These are phyloP conservation scores for Pandion haliaetus DNA, from an alignment of 2,113 vertebrate genomes.

Conservation along the genomic window DNA sequence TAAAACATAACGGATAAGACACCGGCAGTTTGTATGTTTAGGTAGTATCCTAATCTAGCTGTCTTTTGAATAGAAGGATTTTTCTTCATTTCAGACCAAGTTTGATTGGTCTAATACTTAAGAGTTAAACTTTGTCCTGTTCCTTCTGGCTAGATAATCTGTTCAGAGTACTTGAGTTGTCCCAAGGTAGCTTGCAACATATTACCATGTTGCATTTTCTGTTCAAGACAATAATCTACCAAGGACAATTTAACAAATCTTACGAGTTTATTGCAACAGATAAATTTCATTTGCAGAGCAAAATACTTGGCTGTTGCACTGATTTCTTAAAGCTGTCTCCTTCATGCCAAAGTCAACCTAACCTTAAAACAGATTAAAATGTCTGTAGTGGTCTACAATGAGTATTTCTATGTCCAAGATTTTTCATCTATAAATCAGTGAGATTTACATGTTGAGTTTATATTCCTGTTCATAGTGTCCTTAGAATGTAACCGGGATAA, in stretches of 20 bases:
- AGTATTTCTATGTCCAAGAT: neutral
- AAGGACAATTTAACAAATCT: neutral
- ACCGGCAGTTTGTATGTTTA: neutral
- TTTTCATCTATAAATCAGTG: constrained; percentile 1
- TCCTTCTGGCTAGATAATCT: neutral
- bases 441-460: constrained; percentile 5
- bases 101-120: neutral
- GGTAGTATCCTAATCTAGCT: neutral
- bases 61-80: neutral
- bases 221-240: neutral
- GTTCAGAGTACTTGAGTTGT: neutral
- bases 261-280: neutral
- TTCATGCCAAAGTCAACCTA: neutral
- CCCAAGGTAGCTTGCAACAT: neutral
- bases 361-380: neutral
- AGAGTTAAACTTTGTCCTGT: neutral
- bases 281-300: neutral
- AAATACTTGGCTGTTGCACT: neutral
- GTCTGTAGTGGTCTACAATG: neutral
- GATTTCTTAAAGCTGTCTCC: neutral
- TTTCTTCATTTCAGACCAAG: neutral
- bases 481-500: constrained; percentile 9
- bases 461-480: constrained; percentile 7
- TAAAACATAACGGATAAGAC: neutral
- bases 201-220: neutral